Evolutionary conservation across 2,888 invertebrate species (phyloP), one percentile per base, ranked within the genome.

Genomic region (Oligia latruncula): DNA sequence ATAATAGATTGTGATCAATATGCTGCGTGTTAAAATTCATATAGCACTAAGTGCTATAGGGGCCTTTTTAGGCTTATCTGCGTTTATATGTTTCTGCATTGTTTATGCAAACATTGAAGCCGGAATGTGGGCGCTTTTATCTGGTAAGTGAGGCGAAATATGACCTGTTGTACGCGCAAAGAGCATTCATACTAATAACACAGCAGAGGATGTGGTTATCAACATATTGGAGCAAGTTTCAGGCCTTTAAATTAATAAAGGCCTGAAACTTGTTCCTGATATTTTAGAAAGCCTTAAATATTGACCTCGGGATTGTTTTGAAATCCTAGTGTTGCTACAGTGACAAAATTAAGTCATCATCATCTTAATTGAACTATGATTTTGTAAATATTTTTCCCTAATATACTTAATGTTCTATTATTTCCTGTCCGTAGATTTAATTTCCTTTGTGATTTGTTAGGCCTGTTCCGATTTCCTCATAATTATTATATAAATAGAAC

Each of bases 11-110:
- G 62, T 72, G 66, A 74, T 72, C 55, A 92, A 84, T 60, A 96
- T 96, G 95, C 88, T 95, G 81, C 94, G 95, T 75, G 95, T 95
- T 43, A 96, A 96, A 93, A 92, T 96, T 86, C 94, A 96, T 84
- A 95, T 96, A 89, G 95, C 90, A 13, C 6, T 96, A 76, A 96
- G 96, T 91, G 93, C 94, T 78, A 89, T 96, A 20, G 96, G 96
- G 71, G 92, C 92, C 62, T 67, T 95, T 70, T 86, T 96, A 29
- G 96, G 97, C 77, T 82, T 96, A 74, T 95, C 96, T 64, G 96
- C 96, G 65, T 96, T 96, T 93, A 94, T 96, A 91, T 96, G 96
- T 92, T 97, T 97, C 89, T 95, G 96, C 87, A 92, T 97, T 86
- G 92, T 97, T 90, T 97, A 95, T 88, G 94, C 95, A 74, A 97